Evolutionary conservation across 1,140 invertebrate genomes (phyloP).

Genomic region (Cataglyphis hispanica): DNA sequence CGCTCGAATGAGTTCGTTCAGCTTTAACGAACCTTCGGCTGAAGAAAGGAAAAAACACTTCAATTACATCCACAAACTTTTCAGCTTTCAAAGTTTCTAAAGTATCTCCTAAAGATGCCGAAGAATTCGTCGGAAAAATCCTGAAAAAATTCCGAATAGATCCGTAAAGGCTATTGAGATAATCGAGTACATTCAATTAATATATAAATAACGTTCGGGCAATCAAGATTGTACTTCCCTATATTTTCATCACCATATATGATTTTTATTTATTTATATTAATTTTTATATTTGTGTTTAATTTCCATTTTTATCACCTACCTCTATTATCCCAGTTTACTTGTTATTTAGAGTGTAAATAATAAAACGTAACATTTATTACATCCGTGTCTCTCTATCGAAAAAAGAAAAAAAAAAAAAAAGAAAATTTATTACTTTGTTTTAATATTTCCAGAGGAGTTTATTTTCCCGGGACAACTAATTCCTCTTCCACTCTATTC

Average conservation of each 20-base stretch:
- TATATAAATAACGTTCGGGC: too few species aligned
- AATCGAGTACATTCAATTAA: neutral
- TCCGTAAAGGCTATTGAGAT: neutral
- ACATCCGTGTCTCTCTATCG: too few species aligned
- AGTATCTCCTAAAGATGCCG: neutral
- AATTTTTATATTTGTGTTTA: too few species aligned
- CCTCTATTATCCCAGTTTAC: too few species aligned
- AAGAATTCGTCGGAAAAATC: neutral
- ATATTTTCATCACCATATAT: too few species aligned
- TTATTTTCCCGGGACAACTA: neutral
- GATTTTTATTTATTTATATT: too few species aligned
- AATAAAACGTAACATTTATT: too few species aligned
- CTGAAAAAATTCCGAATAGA: neutral
- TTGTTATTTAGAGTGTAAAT: too few species aligned
- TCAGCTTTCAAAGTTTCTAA: neutral
- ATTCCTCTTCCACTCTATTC: neutral
- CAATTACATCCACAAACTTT: neutral
- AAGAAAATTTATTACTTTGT: too few species aligned
- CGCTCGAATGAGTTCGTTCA: conserved; percentile 36
- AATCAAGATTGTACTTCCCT: neutral
- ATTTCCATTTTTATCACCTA: too few species aligned
- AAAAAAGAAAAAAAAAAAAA: too few species aligned
- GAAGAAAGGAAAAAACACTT: neutral
- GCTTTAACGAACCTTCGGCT: neutral
- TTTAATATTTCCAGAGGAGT: neutral